Conservation (phyloP, 2,113 vertebrate genomes). For the Halichoerus grypus region DNA sequence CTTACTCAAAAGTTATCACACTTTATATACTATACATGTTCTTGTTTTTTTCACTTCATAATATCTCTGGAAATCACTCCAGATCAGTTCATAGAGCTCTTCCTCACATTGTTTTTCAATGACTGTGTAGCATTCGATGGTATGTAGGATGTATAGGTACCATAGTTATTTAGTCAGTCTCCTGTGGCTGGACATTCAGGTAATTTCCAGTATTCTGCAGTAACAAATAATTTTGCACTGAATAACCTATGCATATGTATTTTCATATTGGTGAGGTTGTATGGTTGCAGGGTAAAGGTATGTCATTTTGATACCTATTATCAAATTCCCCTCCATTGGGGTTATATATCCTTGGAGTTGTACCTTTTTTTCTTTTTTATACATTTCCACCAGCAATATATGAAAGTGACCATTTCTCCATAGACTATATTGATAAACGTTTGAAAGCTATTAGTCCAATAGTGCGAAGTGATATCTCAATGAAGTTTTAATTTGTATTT, state of each 20-base stretch:
- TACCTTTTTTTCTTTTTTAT: background rate
- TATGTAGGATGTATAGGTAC: background rate
- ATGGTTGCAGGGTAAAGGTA: background rate
- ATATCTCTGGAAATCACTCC: background rate
- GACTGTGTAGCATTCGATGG: background rate
- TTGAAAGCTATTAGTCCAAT: background rate
- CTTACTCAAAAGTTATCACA: background rate
- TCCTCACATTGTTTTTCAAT: background rate
- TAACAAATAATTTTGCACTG: background rate
- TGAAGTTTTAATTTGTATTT: constrained; percentile 32
- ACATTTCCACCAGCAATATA: background rate
- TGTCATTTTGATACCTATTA: background rate
- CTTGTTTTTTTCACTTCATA: background rate
- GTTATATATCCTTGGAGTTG: background rate
- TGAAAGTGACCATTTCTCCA: background rate
- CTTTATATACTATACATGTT: background rate
- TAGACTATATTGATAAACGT: background rate
- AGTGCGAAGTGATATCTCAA: background rate
- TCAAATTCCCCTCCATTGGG: background rate
- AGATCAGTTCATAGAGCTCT: background rate
- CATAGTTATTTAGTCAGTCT: background rate
- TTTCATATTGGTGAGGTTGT: background rate
- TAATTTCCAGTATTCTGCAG: background rate
- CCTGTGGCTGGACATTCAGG: background rate
- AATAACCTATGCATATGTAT: background rate